These are phyloP conservation scores for Epizoanthus fatuus DNA, from an alignment of 92 coral and sea anemone genomes.

Conservation along the genomic window DNA sequence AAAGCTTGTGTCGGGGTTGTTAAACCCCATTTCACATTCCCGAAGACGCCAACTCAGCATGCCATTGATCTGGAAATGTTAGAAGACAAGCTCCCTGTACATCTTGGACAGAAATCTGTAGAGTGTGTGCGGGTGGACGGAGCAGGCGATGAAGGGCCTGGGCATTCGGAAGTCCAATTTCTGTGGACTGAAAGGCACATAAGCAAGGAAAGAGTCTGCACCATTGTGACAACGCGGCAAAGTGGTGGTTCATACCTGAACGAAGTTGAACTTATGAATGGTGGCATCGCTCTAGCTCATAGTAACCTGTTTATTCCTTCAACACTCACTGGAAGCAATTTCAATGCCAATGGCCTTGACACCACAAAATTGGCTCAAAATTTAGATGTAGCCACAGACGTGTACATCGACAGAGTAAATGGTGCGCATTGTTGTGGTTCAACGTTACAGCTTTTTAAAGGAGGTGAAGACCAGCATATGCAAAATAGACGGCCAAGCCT, in stretches of 20 bases:
- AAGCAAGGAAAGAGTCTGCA: constrained; percentile 54
- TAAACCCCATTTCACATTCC: constrained; percentile 65
- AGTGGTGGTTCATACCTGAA: constrained; percentile 76
- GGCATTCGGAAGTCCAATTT: constrained; percentile 74
- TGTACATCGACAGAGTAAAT: constrained; percentile 56
- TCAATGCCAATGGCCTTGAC: constrained; percentile 64
- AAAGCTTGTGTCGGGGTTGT: constrained; percentile 71
- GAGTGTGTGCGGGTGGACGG: constrained; percentile 78
- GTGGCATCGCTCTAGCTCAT: constrained; percentile 74
- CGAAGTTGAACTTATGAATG: constrained; percentile 79
- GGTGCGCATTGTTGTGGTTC: constrained; percentile 67
- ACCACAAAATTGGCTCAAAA: constrained; percentile 37
- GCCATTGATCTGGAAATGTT: constrained; percentile 70
- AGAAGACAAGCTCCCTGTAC: constrained; percentile 45
- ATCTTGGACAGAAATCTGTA: constrained; percentile 38
- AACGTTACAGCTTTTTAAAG: constrained; percentile 52
- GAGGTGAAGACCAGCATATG: constrained; percentile 49
- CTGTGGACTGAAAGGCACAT: constrained; percentile 79
- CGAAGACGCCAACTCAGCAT: constrained; percentile 75
- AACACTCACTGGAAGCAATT: constrained; percentile 73
- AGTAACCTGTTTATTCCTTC: constrained; percentile 75
- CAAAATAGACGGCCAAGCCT: constrained; percentile 62
- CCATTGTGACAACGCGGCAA: constrained; percentile 69
- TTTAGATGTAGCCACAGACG: constrained; percentile 55
- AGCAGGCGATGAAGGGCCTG: constrained; percentile 80